Evolutionary conservation across 2,888 invertebrate species (phyloP).

Genomic region (Empis livida): DNA sequence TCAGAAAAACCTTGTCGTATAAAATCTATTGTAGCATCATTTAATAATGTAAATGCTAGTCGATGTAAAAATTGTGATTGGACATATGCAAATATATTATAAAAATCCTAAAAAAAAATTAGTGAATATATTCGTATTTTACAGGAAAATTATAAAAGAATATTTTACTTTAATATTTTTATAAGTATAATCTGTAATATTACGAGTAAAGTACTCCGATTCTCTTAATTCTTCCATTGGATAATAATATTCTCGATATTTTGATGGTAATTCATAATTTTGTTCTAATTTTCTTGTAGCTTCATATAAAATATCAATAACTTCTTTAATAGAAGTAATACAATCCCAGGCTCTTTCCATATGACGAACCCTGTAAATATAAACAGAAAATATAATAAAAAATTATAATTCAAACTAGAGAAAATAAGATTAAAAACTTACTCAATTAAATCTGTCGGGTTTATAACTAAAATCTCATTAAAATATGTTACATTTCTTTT

Average conservation of each 20-base stretch:
- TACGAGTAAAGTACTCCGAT: conserved; percentile 32
- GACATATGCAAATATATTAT: conserved; percentile 35
- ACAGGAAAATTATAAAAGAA: too few species aligned
- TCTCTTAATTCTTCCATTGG: conserved; percentile 33
- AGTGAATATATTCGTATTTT: background rate
- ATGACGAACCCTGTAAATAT: conserved; percentile 26
- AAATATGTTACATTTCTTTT: conserved; percentile 33
- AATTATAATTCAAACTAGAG: background rate
- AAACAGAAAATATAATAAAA: background rate
- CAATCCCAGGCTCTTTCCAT: conserved; percentile 33
- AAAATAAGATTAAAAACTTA: conserved; percentile 11
- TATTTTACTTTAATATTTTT: conserved; percentile 29
- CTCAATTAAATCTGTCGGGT: conserved; percentile 29
- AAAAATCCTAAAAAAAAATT: conserved; percentile 25
- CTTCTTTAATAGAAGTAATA: conserved; percentile 31
- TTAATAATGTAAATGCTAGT: conserved; percentile 28
- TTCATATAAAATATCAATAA: conserved; percentile 30
- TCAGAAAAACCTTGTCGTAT: conserved; percentile 23
- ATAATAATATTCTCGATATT: conserved; percentile 25
- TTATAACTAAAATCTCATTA: conserved; percentile 31
- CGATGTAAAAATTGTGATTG: conserved; percentile 34
- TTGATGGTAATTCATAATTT: conserved; percentile 22
- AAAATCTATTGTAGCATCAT: conserved; percentile 24
- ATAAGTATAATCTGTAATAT: conserved; percentile 30
- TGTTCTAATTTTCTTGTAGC: conserved; percentile 30